Base-by-base conservation (phyloP, 2,797 vertebrate species). In the Tamandua tetradactyla region DNA sequence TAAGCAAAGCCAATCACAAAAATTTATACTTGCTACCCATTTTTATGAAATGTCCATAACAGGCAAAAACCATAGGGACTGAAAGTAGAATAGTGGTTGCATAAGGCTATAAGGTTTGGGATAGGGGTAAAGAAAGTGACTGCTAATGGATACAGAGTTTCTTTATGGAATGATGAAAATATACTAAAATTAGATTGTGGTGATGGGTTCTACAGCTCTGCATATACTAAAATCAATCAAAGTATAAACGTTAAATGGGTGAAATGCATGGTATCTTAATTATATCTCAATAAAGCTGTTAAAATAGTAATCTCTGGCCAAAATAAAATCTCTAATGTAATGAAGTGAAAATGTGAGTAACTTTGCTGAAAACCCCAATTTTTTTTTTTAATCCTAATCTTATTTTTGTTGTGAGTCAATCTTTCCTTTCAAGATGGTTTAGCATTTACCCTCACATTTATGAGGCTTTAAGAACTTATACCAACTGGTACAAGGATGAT, bases 221-320 rank as follows among this genome's bases (percentile, higher is more conserved):
- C 61, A 64, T 64, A 82, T 61, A 62, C 15, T 49, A 76, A 91
- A 95, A 88, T 23, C 22, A 32, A 88, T 0, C 72, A 30, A 55
- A 55, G 0, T 81, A 3, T 30, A 64, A 6, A 62, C 23, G 64
- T 71, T 81, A 80, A 72, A 52, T 80, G 32, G 25, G 22, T 44
- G 44, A 72, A 57, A 66, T 57, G 80, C 4, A 61, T 47, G 3
- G 20, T 68, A 83, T 68, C 49, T 74, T 76, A 78, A 82, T 44
- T 82, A 87, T 12, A 92, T 78, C 20, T 79, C 59, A 64, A 44
- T 47, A 78, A 89, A 78, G 35, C 52, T 90, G 22, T 68, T 75
- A 71, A 89, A 83, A 93, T 87, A 55, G 64, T 71, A 40, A 79
- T 42, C 76, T 89, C 49, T 93, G 44, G 42, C 20, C 15, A 87